phyloP scores from a whole-genome alignment of 92 coral and sea anemone species.

The Phenganax marumi region DNA sequence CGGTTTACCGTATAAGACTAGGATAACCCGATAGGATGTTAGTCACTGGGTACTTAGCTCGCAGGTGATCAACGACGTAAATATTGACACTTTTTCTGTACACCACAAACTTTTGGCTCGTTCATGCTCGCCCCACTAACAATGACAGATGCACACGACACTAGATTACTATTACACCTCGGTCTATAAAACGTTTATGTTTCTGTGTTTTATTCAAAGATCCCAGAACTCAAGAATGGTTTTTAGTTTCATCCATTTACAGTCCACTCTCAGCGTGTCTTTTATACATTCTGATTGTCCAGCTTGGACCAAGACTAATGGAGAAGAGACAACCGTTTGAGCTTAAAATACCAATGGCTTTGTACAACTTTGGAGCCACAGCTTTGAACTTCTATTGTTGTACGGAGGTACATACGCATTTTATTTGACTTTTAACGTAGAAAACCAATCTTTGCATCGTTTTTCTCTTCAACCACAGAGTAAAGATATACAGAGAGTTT shows the following conservation, averaged over 20 bases:
- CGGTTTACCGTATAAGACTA: too few relatives aligned
- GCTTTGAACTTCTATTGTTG: conserved; percentile 69
- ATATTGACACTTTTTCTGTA: too few relatives aligned
- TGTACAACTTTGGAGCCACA: conserved; percentile 73
- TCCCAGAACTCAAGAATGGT: conserved; percentile 74
- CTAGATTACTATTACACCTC: background rate
- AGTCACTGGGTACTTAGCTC: too few relatives aligned
- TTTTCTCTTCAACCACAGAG: too few relatives aligned
- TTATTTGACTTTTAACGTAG: background rate
- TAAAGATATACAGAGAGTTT: too few relatives aligned
- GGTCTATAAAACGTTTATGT: background rate
- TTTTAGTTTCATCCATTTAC: conserved; percentile 63
- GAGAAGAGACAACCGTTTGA: conserved; percentile 60
- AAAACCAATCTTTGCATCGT: too few relatives aligned
- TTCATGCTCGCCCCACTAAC: too few relatives aligned
- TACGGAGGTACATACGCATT: conserved; percentile 63
- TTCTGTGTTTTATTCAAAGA: conserved; percentile 45
- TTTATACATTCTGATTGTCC: conserved; percentile 56
- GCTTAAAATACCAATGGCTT: conserved; percentile 61
- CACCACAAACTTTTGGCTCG: too few relatives aligned
- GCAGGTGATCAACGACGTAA: too few relatives aligned
- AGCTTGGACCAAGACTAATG: conserved; percentile 72
- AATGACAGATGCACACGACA: too few relatives aligned
- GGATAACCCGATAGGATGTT: too few relatives aligned
- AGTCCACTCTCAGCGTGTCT: conserved; percentile 51